A percentile compares a stretch with the other conserved stretches of the same genome.
Conservation (phyloP, 2,888 invertebrate species). For the Dolichopus griseipennis region DNA sequence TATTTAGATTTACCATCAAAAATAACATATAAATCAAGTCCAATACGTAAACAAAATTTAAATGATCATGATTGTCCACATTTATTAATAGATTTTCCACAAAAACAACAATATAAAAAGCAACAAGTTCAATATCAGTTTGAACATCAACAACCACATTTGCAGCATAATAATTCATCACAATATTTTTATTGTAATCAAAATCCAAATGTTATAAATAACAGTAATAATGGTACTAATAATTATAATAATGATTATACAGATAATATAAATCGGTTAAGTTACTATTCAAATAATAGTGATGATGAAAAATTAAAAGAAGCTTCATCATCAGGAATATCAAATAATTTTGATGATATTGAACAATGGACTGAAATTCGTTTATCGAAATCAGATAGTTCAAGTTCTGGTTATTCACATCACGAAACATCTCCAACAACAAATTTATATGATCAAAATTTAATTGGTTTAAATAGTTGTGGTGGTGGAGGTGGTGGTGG, state of each 20-base stretch:
- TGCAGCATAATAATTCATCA: slow-evolving; percentile 14
- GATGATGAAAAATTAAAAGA: not conserved
- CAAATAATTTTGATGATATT: slow-evolving; percentile 32
- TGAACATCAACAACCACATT: slow-evolving; percentile 19
- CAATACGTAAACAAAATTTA: slow-evolving; percentile 32
- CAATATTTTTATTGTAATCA: slow-evolving; percentile 19
- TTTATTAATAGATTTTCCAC: slow-evolving; percentile 36
- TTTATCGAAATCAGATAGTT: slow-evolving; percentile 41
- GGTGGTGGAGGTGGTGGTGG: slow-evolving; percentile 18
- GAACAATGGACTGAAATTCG: slow-evolving; percentile 44
- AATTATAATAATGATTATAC: not conserved
- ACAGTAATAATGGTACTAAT: not conserved
- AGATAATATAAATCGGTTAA: not conserved
- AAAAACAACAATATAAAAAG: slow-evolving; percentile 17
- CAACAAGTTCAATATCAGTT: slow-evolving; percentile 17
- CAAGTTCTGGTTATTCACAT: slow-evolving; percentile 40
- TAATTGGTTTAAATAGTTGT: slow-evolving; percentile 27
- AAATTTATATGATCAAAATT: slow-evolving; percentile 19
- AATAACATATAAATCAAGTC: slow-evolving; percentile 35
- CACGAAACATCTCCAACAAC: slow-evolving; percentile 31
- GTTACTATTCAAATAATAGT: slow-evolving; percentile 1
- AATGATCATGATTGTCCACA: slow-evolving; percentile 41
- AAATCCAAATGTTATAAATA: not conserved
- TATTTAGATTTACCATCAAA: slow-evolving; percentile 40
- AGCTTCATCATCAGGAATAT: slow-evolving; percentile 15